Evolutionary conservation across 2,797 vertebrate species (phyloP).

Genomic region (Thamnophis elegans): DNA sequence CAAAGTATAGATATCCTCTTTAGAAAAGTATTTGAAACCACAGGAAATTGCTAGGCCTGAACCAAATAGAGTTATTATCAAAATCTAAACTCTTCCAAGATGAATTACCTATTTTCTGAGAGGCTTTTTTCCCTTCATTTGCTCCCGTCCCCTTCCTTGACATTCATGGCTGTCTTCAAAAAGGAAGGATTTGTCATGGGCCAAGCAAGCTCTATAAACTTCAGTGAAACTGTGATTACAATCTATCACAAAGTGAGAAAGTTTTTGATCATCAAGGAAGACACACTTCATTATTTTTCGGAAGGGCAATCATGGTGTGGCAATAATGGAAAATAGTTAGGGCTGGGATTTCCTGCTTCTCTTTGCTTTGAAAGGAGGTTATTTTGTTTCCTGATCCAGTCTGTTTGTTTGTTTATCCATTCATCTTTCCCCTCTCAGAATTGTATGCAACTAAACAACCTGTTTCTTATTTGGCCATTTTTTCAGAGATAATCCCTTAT

Average conservation of each 20-base stretch:
- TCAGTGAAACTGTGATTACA: slow-evolving; percentile 1
- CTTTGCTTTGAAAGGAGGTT: neutral
- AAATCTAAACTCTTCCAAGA: slow-evolving; percentile 52
- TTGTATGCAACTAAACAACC: neutral
- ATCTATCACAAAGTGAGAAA: neutral
- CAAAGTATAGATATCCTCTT: slow-evolving; percentile 52
- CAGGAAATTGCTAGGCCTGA: slow-evolving; percentile 53
- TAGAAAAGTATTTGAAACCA: slow-evolving; percentile 44
- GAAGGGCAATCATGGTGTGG: neutral
- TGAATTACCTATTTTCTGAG: slow-evolving; percentile 7
- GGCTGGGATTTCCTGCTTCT: neutral
- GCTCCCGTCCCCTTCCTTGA: neutral
- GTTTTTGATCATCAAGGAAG: neutral
- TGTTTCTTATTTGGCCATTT: neutral
- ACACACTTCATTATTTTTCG: slow-evolving; percentile 40
- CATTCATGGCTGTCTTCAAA: neutral
- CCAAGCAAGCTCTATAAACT: slow-evolving; percentile 12
- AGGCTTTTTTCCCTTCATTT: slow-evolving; percentile 1
- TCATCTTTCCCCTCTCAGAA: neutral
- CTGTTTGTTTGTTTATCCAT: neutral
- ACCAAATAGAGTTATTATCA: slow-evolving; percentile 49
- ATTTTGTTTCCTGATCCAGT: neutral
- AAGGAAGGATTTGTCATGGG: neutral
- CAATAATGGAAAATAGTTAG: neutral
- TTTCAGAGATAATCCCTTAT: neutral